Percentiles rank a stretch among this genome's conserved stretches.
phyloP scores from a whole-genome alignment of 2,888 invertebrate genomes.

The Pharmacophagus antenor region DNA sequence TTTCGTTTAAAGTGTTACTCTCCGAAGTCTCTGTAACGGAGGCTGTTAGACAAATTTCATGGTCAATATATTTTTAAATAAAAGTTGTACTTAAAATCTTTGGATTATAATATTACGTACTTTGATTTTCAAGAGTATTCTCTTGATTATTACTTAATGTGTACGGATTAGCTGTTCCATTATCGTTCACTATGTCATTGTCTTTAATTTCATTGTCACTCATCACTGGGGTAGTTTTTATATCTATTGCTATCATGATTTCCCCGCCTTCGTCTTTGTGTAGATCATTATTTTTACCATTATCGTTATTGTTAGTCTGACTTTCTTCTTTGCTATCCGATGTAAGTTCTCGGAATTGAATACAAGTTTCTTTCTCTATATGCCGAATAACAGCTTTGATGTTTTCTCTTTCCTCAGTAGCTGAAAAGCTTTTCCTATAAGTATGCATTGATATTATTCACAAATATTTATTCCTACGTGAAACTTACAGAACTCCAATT shows the following conservation, averaged over 20 bases:
- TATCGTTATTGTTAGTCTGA: constrained; percentile 9
- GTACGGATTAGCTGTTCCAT: constrained; percentile 7
- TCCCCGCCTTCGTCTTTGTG: not conserved
- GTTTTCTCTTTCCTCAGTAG: constrained; percentile 65
- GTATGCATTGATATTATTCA: not conserved
- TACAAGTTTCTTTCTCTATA: constrained; percentile 68
- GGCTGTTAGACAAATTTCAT: not conserved
- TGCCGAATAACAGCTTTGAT: constrained; percentile 62
- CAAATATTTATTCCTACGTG: not conserved
- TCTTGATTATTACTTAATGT: not conserved
- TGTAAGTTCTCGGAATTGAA: constrained; percentile 52
- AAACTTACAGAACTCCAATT: constrained; percentile 63
- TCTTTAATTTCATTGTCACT: constrained; percentile 36
- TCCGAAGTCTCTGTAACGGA: not conserved
- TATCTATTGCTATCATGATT: not conserved
- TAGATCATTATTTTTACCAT: not conserved
- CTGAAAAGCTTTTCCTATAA: constrained; percentile 41
- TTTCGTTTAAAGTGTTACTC: not conserved
- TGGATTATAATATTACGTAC: not conserved
- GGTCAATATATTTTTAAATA: not conserved
- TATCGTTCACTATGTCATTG: constrained; percentile 11
- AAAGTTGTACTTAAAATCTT: not conserved
- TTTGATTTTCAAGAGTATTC: not conserved
- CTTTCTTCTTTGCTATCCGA: constrained; percentile 32
- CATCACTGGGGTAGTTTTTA: constrained; percentile 6